These are phyloP conservation scores for Sebastes glaucus DNA, from an alignment of 2,797 vertebrate genomes.

Conservation along the genomic window DNA sequence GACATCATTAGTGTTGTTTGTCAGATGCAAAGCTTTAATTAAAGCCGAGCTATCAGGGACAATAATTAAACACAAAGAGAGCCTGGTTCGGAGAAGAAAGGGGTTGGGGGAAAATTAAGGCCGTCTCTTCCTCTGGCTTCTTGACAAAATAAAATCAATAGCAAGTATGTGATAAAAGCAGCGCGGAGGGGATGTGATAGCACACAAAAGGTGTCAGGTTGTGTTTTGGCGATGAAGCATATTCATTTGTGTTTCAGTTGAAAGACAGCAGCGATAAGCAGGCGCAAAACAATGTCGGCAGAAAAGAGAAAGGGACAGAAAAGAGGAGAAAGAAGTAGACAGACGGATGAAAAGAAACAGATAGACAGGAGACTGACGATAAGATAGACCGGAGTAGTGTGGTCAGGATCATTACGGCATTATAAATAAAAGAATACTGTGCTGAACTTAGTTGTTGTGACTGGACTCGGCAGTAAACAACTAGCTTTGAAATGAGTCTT, in stretches of 20 bases:
- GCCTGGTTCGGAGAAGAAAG: conserved; percentile 22
- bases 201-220: conserved; percentile 47
- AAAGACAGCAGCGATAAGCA: conserved; percentile 48
- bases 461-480: conserved; percentile 32
- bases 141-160: conserved; percentile 47
- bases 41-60: conserved; percentile 35
- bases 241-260: conserved; percentile 52
- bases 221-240: conserved; percentile 48
- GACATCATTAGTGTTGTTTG: conserved; percentile 53
- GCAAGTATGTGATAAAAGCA: conserved; percentile 44
- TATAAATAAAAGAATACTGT: conserved; percentile 15
- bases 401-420: conserved; percentile 22
- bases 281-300: conserved; percentile 41
- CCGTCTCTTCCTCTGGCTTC: conserved; percentile 39
- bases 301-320: background rate
- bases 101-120: background rate
- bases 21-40: conserved; percentile 57
- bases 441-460: conserved; percentile 17
- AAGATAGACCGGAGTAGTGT: background rate
- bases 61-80: conserved; percentile 54
- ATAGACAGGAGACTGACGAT: conserved; percentile 22
- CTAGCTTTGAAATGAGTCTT: conserved; percentile 18
- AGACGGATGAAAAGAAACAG: conserved; percentile 21
- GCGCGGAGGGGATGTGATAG: background rate
- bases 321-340: background rate